Evolutionary conservation across 2,888 invertebrate species (phyloP), one percentile per base, ranked within the genome.

Genomic region (Nomada fabriciana): DNA sequence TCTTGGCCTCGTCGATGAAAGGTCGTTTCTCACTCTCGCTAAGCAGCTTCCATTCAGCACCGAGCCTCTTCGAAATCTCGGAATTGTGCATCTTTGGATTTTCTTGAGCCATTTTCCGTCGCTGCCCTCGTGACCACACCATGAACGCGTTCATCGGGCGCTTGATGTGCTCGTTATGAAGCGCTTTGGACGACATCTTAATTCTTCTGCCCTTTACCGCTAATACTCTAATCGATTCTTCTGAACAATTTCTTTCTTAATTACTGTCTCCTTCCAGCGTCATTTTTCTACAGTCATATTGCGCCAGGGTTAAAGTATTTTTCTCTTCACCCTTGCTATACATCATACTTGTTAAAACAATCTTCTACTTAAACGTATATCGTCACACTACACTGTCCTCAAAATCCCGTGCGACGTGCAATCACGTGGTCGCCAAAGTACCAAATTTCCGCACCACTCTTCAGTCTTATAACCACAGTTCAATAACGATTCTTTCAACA

Each of bases 31-130:
- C 97, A 92, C 96, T 95, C 93, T 98, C 98, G 53, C 96, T 97
- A 76, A 98, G 95, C 89, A 97, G 94, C 93, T 98, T 98, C 98
- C 98, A 98, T 93, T 98, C 98, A 0, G 97, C 97, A 0, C 97
- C 97, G 52, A 98, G 95, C 84, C 98, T 94, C 93, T 98, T 98
- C 76, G 97, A 97, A 88, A 98, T 98, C 94, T 98, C 98, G 0
- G 97, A 98, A 93, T 98, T 98, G 94, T 98, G 98, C 98, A 98
- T 98, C 94, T 98, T 98, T 0, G 98, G 98, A 93, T 98, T 98
- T 90, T 98, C 98, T 92, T 98, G 98, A 0, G 98, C 98, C 97
- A 98, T 98, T 94, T 98, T 98, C 87, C 98, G 94, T 79, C 98
- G 94, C 93, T 98, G 98, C 9, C 97, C 98, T 50, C 98, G 94